Conservation (phyloP, 2,888 invertebrate genomes). For the Hemicrepidius hirtus region DNA sequence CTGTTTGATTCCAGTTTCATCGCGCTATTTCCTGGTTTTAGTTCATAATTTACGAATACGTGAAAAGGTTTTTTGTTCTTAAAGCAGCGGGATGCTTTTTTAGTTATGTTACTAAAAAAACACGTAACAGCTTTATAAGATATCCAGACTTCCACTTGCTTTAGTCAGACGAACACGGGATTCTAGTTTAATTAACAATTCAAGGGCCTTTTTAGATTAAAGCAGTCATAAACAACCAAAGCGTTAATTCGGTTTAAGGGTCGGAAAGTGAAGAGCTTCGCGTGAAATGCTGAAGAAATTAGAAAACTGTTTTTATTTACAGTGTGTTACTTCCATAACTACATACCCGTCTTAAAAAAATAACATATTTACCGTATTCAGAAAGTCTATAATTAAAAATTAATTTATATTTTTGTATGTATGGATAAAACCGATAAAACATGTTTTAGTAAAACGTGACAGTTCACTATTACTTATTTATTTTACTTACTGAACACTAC, state of each 20-base stretch:
- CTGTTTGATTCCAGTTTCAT: not conserved
- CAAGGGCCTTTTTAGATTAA: slow-evolving; percentile 47
- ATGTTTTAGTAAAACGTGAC: too few species aligned
- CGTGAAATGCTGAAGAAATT: slow-evolving; percentile 32
- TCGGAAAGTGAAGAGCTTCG: slow-evolving; percentile 42
- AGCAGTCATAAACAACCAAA: slow-evolving; percentile 47
- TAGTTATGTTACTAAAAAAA: too few species aligned
- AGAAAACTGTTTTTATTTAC: slow-evolving; percentile 40
- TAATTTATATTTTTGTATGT: too few species aligned
- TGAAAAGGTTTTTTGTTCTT: too few species aligned
- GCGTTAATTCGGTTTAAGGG: slow-evolving; percentile 46
- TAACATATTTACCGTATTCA: too few species aligned
- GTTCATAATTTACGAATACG: too few species aligned
- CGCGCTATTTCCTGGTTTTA: not conserved
- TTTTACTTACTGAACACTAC: too few species aligned
- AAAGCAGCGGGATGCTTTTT: too few species aligned
- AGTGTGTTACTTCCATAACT: not conserved
- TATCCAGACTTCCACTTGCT: slow-evolving; percentile 24
- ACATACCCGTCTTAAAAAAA: not conserved
- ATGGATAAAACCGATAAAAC: too few species aligned
- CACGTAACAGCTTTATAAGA: slow-evolving; percentile 18
- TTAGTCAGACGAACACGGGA: slow-evolving; percentile 32
- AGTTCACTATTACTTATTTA: too few species aligned
- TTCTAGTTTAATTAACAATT: slow-evolving; percentile 49
- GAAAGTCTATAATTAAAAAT: too few species aligned